Evolutionary conservation across 2,113 vertebrate genomes (phyloP), one percentile per base, ranked within the genome.

Genomic region (Pteropus alecto): DNA sequence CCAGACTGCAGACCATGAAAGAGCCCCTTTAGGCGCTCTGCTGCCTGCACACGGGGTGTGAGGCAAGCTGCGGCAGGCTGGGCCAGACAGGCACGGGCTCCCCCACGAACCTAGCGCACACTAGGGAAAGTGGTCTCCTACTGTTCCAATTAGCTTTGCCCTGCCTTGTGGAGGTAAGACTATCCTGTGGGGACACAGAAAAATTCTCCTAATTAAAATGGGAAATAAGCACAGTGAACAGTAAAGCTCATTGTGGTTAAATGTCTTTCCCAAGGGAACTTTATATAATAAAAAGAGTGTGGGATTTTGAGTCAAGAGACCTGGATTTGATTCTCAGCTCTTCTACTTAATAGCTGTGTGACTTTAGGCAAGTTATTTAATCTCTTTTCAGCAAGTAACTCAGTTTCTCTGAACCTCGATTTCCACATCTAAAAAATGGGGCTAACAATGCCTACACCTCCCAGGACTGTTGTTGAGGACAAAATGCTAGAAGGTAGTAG

Each of bases 221-320:
- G 97, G 98, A 98, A 97, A 98, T 97, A 97, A 98, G 98, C 96
- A 98, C 95, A 97, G 85, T 43, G 93, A 96, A 96, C 91, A 93
- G 96, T 96, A 68, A 96, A 94, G 82, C 92, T 92, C 94, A 56
- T 7, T 86, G 88, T 78, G 88, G 89, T 54, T 87, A 87, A 93
- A 90, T 67, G 86, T 91, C 95, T 94, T 76, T 85, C 93, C 71
- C 95, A 63, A 77, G 88, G 74, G 90, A 92, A 68, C 51, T 63
- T 71, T 67, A 22, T 51, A 70, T 51, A 85, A 77, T 58, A 67
- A 93, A 61, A 71, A 86, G 88, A 88, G 61, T n/a, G 96, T 93
- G 84, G 96, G 97, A 89, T 97, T 98, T 97, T 83, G 65, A 96
- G 84, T 82, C 24, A 3, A 60, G 81, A 94, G 88, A 86, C 76